Evolutionary conservation across 1,140 invertebrate species (phyloP), one percentile per base, ranked within the genome.

Genomic region (Pseudachorutes palmiensis): DNA sequence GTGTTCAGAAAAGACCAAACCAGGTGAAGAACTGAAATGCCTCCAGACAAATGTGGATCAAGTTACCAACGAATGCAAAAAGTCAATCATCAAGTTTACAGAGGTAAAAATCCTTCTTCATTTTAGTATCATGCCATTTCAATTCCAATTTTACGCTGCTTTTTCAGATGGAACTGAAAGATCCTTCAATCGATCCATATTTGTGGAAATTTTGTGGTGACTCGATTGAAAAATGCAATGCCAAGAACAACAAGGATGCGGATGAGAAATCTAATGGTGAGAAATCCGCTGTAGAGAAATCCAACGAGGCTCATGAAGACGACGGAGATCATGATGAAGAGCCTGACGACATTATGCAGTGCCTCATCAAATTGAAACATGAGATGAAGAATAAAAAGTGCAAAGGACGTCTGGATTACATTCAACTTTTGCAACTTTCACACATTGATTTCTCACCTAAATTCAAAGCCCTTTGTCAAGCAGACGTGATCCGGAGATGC

Each of bases 391-490:
- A 76, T 77, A 81, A 84, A 2, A 94, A 96, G 78, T 99, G 97
- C 80, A 83, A 87, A 70, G 89, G 90, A 29, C 92, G 92, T 66
- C 88, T 99, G 30, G 94, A 98, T 79, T 95, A 98, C 81, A 88
- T 91, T 76, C 90, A 94, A 80, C 80, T 96, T 51, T 90, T 97
- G 59, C 89, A 91, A 5, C 78, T 98, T 66, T 94, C 97, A 78
- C 92, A 95, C 80, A 97, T 94, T 77, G 87, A 87, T 75, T 98
- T 98, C 78, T 94, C 88, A 26, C 90, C 88, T 73, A 94, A 94
- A 77, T 98, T 99, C 77, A 97, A 97, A 80, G 86, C 94, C 76
- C 89, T 92, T 0, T 99, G 96, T 75, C 87, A 89, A 74, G 82
- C 83, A 12, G 86, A 91, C 79, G 94, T 96, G 0, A 81, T 86